Percentiles rank a stretch among this genome's conserved stretches.
Evolutionary conservation across 1,140 invertebrate genomes (phyloP).

Genomic region (Cotesia typhae): DNA sequence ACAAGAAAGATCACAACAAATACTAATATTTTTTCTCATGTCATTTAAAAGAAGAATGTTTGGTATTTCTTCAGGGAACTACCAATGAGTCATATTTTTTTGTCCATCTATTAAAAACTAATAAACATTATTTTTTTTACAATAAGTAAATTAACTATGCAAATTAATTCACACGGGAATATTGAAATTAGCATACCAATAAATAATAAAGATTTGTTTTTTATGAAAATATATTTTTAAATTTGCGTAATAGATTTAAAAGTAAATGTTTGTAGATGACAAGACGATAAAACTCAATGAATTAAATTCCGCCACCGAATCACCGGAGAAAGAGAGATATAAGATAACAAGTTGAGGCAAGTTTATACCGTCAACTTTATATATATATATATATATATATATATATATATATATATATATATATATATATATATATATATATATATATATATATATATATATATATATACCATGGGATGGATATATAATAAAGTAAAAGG

Average conservation of each 20-base stretch:
- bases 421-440: no score
- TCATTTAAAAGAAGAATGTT: conserved; percentile 27
- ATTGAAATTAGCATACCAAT: not conserved
- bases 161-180: not conserved
- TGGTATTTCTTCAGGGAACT: conserved; percentile 27
- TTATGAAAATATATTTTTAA: not conserved
- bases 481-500: conserved; percentile 3
- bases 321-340: conserved; percentile 24
- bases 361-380: no score
- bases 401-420: no score
- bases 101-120: not conserved
- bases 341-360: conserved; percentile 30
- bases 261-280: conserved; percentile 35
- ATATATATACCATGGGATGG: not conserved
- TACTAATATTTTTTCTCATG: conserved; percentile 4
- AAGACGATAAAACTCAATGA: conserved; percentile 39
- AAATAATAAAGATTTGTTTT: no score
- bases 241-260: conserved; percentile 11
- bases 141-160: not conserved
- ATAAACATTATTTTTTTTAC: not conserved
- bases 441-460: no score
- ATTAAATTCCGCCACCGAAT: conserved; percentile 47
- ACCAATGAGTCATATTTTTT: conserved; percentile 12
- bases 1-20: not conserved
- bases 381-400: no score